These are phyloP conservation scores for Coturnix japonica DNA, from an alignment of 2,113 vertebrate genomes.

Conservation along the genomic window DNA sequence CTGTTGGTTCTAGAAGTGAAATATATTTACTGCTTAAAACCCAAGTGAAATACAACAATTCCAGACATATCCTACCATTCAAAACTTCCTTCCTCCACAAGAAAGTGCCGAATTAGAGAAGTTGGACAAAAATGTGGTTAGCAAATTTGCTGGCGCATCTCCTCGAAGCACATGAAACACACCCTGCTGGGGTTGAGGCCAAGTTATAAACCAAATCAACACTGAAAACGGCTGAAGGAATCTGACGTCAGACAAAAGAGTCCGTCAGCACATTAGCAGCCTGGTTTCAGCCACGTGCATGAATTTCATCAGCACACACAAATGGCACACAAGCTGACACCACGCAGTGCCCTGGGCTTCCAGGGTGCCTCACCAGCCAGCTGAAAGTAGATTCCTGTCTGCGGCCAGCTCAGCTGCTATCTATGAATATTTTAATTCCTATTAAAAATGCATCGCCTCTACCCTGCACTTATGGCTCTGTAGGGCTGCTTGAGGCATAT, in stretches of 20 bases:
- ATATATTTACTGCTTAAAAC: neutral
- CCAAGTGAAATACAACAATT: neutral
- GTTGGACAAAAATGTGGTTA: accelerated
- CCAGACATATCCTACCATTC: neutral
- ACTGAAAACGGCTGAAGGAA: neutral
- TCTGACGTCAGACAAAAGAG: neutral
- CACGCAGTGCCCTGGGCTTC: neutral
- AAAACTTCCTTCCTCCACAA: neutral
- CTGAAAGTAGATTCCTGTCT: neutral
- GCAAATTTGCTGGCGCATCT: neutral
- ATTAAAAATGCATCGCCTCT: constrained; percentile 27
- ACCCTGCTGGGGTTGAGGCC: accelerated
- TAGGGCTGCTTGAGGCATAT: neutral
- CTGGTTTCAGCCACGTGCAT: accelerated
- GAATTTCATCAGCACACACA: neutral
- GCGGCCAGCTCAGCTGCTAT: neutral
- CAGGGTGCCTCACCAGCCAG: neutral
- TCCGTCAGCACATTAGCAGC: accelerated
- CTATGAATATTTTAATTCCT: constrained; percentile 44
- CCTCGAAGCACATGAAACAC: neutral
- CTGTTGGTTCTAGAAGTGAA: neutral
- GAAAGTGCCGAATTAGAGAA: neutral
- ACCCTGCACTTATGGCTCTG: neutral
- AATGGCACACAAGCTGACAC: accelerated
- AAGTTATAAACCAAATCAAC: neutral